Evolutionary conservation across 1,140 invertebrate genomes (phyloP), one percentile per base, ranked within the genome.

Genomic region (Camponotus pennsylvanicus): DNA sequence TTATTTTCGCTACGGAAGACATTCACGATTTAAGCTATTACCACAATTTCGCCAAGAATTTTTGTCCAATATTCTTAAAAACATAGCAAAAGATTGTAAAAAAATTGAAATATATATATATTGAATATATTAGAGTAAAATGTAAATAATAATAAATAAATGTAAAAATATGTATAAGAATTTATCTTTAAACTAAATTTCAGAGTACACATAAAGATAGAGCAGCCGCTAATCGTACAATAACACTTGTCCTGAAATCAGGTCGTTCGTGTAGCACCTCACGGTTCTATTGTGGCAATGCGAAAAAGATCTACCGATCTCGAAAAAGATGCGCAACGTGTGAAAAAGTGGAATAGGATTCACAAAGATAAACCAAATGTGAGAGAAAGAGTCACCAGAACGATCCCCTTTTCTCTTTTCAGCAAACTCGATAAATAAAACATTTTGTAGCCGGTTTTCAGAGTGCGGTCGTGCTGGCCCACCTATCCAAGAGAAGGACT

Each of bases 391-490:
- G 37, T 9, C 27, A 13, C 11, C 40, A 52, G n/a, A 76, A 55
- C 15, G 37, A 77, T 34, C 21, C 42, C 59, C 63, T 40, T 59
- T 15, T 52, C 8, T 49, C 7, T 15, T 32, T 13, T 15, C 37
- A 42, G 52, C 59, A 82, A 88, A 63, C 63, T 88, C 49, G 79
- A 86, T 90, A 92, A 93, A 93, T 92, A 91, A 92, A 92, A 93
- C 91, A 86, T 92, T 92, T 93, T 92, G 91, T 92, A 89, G 86
- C 86, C 88, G 77, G 88, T 92, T 92, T 92, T 88, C 86, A 88
- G 77, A 87, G 87, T 93, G 93, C 88, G 93, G 93, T 93, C 88
- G 89, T 73, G 61, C 86, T 59, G 67, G 90, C 90, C 91, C 86
- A 92, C 90, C 89, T 88, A 87, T 78, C 87, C 73, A 73, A 84